Conservation (phyloP, 1,140 invertebrate species). For the Battus philenor region DNA sequence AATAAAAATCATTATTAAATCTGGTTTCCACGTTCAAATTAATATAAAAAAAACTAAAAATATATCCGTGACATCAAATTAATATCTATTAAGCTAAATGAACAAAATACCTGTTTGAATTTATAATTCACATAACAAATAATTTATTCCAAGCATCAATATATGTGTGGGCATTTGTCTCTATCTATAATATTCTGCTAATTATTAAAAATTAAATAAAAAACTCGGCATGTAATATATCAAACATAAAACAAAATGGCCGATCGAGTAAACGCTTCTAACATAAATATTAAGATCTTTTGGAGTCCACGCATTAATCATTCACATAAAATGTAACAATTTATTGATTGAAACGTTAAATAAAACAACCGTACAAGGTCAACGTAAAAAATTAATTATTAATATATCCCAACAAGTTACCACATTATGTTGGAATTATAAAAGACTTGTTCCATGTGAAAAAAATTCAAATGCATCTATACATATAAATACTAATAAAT, state of each 20-base stretch:
- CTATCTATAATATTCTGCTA: background rate
- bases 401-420: too few relatives aligned
- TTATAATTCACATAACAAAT: background rate
- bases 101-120: background rate
- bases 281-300: constrained; percentile 8
- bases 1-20: too few relatives aligned
- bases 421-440: too few relatives aligned
- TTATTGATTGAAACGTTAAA: too few relatives aligned
- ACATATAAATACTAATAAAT: too few relatives aligned
- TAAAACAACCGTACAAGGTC: too few relatives aligned
- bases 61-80: too few relatives aligned
- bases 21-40: too few relatives aligned
- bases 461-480: too few relatives aligned
- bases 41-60: too few relatives aligned
- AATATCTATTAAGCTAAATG: background rate
- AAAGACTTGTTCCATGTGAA: too few relatives aligned
- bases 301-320: constrained; percentile 3
- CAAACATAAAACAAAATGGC: constrained; percentile 6
- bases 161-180: background rate
- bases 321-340: background rate
- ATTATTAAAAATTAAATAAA: constrained; percentile 4
- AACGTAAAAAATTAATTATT: too few relatives aligned
- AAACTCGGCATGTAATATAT: background rate
- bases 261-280: background rate
- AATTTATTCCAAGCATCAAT: background rate